A percentile compares a stretch with the other conserved stretches of the same genome.
Conservation (phyloP, 2,888 invertebrate genomes). For the Nephrotoma appendiculata region DNA sequence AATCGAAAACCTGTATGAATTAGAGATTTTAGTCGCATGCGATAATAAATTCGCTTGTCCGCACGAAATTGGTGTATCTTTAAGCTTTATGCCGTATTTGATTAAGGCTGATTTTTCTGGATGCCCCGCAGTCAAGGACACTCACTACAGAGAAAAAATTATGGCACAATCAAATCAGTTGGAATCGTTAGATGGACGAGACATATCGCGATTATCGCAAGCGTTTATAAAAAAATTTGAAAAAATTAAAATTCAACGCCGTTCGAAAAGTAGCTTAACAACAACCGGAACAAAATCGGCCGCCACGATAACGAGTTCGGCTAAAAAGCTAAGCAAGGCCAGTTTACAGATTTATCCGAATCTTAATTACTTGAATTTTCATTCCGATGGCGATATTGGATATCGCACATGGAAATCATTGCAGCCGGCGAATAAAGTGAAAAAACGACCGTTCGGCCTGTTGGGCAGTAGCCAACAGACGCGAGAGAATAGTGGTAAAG, state of each 20-base stretch:
- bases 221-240: conserved; percentile 48
- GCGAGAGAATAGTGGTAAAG: background rate
- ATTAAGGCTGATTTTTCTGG: conserved; percentile 41
- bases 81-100: conserved; percentile 40
- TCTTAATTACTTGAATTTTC: background rate
- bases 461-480: background rate
- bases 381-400: background rate
- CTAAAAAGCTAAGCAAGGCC: background rate
- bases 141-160: conserved; percentile 51
- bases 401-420: conserved; percentile 1
- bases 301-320: background rate
- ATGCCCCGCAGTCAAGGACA: conserved; percentile 47
- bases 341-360: background rate
- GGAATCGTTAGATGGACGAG: conserved; percentile 46
- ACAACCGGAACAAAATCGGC: background rate
- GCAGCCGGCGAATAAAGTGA: background rate
- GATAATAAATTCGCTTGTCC: conserved; percentile 42
- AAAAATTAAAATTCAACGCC: background rate
- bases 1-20: conserved; percentile 36
- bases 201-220: conserved; percentile 41
- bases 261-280: background rate
- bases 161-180: conserved; percentile 42
- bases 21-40: conserved; percentile 41
- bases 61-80: conserved; percentile 26
- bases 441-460: background rate